A percentile compares a stretch with the other conserved stretches of the same genome.
Evolutionary conservation across 2,888 invertebrate genomes (phyloP).

Genomic region (Philaethria dido): DNA sequence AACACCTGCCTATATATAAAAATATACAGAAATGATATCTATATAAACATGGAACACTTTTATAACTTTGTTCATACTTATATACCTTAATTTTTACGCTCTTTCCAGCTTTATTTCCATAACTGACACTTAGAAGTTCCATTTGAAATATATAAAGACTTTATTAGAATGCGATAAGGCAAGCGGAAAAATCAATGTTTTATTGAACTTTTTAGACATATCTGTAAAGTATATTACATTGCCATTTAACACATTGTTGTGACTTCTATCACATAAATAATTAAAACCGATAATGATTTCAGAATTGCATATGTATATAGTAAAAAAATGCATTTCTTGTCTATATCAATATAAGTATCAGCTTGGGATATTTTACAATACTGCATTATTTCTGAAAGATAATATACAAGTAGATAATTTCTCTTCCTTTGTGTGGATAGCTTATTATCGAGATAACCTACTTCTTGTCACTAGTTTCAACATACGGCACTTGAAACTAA

Average conservation of each 20-base stretch:
- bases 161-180: background rate
- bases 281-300: background rate
- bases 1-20: no score
- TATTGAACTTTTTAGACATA: background rate
- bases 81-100: no score
- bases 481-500: background rate
- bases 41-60: no score
- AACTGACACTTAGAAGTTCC: background rate
- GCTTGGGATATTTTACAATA: background rate
- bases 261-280: conserved; percentile 6
- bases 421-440: background rate
- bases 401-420: background rate
- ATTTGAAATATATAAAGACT: background rate
- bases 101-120: no score
- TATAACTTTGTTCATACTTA: no score
- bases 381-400: background rate
- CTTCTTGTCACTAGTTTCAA: background rate
- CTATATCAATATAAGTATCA: background rate
- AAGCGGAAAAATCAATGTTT: background rate
- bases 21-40: no score
- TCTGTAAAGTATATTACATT: background rate
- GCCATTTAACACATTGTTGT: background rate
- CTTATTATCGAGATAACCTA: background rate
- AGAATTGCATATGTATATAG: background rate
- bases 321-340: background rate